Conservation (phyloP, 2,797 vertebrate species). For the Chiroxiphia lanceolata region DNA sequence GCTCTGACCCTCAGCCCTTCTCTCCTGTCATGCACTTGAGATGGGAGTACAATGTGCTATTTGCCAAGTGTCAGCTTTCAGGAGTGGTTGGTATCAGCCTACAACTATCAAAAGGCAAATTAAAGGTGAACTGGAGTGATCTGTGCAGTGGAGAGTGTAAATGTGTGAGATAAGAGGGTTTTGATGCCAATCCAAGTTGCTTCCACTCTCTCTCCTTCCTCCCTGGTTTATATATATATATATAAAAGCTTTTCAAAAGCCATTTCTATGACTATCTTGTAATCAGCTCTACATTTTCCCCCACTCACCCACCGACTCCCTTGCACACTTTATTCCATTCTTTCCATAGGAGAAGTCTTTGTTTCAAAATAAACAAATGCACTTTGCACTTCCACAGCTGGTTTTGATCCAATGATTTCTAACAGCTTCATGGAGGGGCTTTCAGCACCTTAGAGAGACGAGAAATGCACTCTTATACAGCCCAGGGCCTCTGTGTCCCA, state of each 20-base stretch:
- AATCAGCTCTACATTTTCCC: neutral
- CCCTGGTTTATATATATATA: neutral
- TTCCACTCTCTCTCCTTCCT: neutral
- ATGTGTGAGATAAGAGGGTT: constrained; percentile 36
- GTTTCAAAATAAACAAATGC: neutral
- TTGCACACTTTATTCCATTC: neutral
- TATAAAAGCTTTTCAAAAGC: constrained; percentile 4
- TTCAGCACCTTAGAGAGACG: neutral
- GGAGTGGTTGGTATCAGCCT: constrained; percentile 65
- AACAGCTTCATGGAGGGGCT: neutral
- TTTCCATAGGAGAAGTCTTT: neutral
- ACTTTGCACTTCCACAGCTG: neutral
- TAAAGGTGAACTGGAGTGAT: constrained; percentile 57
- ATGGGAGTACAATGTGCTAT: neutral
- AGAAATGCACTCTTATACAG: neutral
- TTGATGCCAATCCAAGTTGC: neutral
- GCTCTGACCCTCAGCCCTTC: constrained; percentile 38
- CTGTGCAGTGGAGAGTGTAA: constrained; percentile 32
- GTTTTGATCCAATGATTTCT: neutral
- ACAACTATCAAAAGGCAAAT: constrained; percentile 67
- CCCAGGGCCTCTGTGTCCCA: neutral
- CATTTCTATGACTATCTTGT: neutral
- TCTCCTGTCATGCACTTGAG: constrained; percentile 39
- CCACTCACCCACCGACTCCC: neutral
- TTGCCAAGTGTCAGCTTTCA: constrained; percentile 73